A percentile compares a stretch with the other conserved stretches of the same genome.
phyloP scores from a whole-genome alignment of 2,797 vertebrate genomes.

The Pogoniulus pusillus region DNA sequence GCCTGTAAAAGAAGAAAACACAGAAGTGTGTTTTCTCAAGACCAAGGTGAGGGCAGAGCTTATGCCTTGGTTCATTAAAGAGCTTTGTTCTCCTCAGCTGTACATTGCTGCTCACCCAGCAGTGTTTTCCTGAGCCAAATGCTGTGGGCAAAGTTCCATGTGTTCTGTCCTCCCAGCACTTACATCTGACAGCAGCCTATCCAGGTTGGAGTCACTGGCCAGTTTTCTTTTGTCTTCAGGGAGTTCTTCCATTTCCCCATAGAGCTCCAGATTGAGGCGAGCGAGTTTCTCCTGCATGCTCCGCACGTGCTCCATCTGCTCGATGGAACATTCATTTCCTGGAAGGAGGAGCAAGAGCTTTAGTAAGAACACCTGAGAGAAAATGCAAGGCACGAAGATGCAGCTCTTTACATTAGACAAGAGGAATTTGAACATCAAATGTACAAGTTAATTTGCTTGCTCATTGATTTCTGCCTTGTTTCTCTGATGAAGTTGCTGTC shows the following conservation, averaged over 20 bases:
- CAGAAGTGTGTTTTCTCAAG: background rate
- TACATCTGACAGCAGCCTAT: conserved; percentile 92
- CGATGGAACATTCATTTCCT: conserved; percentile 98
- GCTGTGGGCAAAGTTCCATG: background rate
- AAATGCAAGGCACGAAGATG: background rate
- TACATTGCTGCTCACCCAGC: background rate
- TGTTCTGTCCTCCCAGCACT: conserved; percentile 51
- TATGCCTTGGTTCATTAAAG: background rate
- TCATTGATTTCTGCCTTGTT: background rate
- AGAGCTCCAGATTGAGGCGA: conserved; percentile 93
- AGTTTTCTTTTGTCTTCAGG: conserved; percentile 90
- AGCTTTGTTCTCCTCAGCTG: fast-evolving
- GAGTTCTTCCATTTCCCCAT: conserved; percentile 92
- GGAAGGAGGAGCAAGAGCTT: conserved; percentile 10
- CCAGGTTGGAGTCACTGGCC: conserved; percentile 92
- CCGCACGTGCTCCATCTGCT: conserved; percentile 96
- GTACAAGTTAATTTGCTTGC: background rate
- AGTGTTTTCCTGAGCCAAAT: background rate
- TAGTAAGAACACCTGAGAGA: background rate
- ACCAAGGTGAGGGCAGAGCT: background rate
- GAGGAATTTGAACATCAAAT: background rate
- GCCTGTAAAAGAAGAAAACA: background rate
- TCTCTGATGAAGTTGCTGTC: background rate
- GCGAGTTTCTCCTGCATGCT: conserved; percentile 99
- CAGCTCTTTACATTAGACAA: background rate